Conservation (phyloP, 2,888 invertebrate genomes). For the Iphiclides podalirius region DNA sequence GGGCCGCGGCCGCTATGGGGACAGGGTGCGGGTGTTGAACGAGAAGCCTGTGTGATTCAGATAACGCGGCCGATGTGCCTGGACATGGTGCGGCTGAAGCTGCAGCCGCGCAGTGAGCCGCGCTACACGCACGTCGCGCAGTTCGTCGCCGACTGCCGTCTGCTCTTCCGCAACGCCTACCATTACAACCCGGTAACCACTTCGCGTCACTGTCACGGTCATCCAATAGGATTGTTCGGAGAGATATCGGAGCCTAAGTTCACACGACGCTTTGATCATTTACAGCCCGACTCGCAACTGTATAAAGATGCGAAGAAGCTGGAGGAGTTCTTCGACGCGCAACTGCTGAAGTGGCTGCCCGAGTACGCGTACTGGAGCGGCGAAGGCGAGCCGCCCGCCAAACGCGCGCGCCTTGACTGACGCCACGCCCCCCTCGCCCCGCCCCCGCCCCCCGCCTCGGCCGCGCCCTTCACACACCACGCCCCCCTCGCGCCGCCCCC, state of each 20-base stretch:
- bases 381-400: conserved; percentile 57
- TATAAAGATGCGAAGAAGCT: conserved; percentile 89
- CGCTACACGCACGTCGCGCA: conserved; percentile 88
- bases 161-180: conserved; percentile 94
- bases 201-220: too few relatives aligned
- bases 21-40: conserved; percentile 29
- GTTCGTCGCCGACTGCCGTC: conserved; percentile 89
- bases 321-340: conserved; percentile 92
- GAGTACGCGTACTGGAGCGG: conserved; percentile 82
- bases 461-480: conserved; percentile 17
- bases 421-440: conserved; percentile 24
- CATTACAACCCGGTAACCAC: conserved; percentile 88
- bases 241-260: too few relatives aligned
- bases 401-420: conserved; percentile 55
- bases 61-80: conserved; percentile 91
- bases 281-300: conserved; percentile 87
- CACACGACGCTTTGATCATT: too few relatives aligned
- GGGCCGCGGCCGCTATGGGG: conserved; percentile 46
- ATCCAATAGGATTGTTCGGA: too few relatives aligned
- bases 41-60: too few relatives aligned
- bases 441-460: conserved; percentile 17
- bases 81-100: conserved; percentile 88
- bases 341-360: conserved; percentile 90
- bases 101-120: conserved; percentile 85
- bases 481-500: conserved; percentile 19